Evolutionary conservation across 2,888 invertebrate species (phyloP), one percentile per base, ranked within the genome.

Genomic region (Neoaliturus tenellus): DNA sequence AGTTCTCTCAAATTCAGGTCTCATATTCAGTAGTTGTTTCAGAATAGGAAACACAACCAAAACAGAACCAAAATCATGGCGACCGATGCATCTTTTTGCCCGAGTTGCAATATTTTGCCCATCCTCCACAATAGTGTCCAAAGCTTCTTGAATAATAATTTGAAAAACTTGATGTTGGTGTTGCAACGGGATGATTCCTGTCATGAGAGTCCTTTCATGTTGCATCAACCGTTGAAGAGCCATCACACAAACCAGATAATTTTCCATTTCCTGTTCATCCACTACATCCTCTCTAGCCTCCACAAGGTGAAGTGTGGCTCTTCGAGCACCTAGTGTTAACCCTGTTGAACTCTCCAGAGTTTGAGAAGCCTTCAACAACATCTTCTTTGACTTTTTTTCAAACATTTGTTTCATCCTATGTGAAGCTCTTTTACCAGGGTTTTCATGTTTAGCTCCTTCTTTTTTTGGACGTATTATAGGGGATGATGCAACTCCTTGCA

Each of bases 211-310:
- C 86, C 96, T 94, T 90, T 99, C 98, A 90, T 96, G 95, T 88
- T 98, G 96, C 92, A 98, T 96, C 23, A 98, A 91, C 83, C 96
- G 94, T 85, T 96, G 95, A 84, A 98, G 91, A 0, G 96, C 97
- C 41, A 96, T 95, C 4, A 98, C 94, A 88, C 96, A 93, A 62
- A 96, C 93, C 85, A 98, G 91, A 90, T 96, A 97, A 89, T 95
- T 95, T 88, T 97, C 96, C 92, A 96, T 94, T 91, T 97, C 97
- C 88, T 95, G 94, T 89, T 96, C 96, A 82, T 94, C 95, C 86
- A 94, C 92, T 8, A 91, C 89, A 86, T 94, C 94, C 88, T 94
- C 94, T 78, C 92, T 92, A 31, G 89, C 88, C 84, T 91, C 90
- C 48, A 71, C 67, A 86, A 91, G 88, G 88, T 91, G 91, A 17